Conservation (phyloP, 92 coral and sea anemone genomes). For the Paragorgia papillata region DNA sequence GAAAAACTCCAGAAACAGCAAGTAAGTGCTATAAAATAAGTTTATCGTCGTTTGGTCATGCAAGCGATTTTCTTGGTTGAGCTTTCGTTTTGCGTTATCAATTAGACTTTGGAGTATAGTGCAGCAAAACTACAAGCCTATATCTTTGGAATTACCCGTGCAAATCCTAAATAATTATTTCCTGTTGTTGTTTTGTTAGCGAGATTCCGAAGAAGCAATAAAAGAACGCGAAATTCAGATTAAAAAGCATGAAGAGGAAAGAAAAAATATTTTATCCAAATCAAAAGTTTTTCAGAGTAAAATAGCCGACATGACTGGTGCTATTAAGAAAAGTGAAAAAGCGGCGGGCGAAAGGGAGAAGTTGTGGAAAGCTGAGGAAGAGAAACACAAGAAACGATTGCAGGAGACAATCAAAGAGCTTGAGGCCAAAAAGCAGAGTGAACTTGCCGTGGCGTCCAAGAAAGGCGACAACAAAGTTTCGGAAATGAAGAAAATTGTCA, state of each 20-base stretch:
- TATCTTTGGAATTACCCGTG: too few relatives aligned
- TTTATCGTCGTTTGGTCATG: too few relatives aligned
- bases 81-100: too few relatives aligned
- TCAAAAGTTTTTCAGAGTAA: constrained; percentile 77
- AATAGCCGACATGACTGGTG: constrained; percentile 68
- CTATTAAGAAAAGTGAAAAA: constrained; percentile 67
- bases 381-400: constrained; percentile 60
- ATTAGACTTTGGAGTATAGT: too few relatives aligned
- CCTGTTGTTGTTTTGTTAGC: constrained; percentile 49
- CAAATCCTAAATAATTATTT: too few relatives aligned
- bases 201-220: constrained; percentile 71
- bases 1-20: constrained; percentile 79
- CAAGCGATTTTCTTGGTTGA: too few relatives aligned
- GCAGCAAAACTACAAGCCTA: too few relatives aligned
- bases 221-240: constrained; percentile 79
- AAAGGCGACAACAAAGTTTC: constrained; percentile 84
- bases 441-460: constrained; percentile 84
- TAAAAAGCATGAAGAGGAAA: constrained; percentile 92
- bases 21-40: constrained; percentile 52
- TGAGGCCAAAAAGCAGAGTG: constrained; percentile 86
- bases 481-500: constrained; percentile 96
- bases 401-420: constrained; percentile 72
- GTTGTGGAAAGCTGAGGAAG: constrained; percentile 62
- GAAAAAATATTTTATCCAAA: constrained; percentile 60
- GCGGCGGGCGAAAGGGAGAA: constrained; percentile 73